Base-by-base conservation (phyloP, 2,113 vertebrate species). In the Ibidorhyncha struthersii region DNA sequence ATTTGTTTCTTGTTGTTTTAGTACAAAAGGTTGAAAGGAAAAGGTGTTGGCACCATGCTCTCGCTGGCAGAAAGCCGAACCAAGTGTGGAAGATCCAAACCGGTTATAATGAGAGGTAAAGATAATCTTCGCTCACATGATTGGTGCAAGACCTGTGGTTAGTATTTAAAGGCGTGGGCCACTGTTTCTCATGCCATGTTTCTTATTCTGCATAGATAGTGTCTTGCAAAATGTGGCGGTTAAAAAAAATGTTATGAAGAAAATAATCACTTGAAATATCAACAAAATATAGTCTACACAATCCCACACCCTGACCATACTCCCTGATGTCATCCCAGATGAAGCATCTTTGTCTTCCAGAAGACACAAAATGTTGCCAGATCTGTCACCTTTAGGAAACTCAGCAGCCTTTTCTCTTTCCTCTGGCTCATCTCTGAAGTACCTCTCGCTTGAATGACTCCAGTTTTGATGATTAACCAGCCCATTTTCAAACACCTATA, bases 41-140 rank as follows among this genome's bases (percentile, higher is more conserved):
- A 94, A 96, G 47, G 41, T 94, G 94, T 69, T 95, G 95, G 93
- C 83, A 71, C 49, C 63, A 52, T 43, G 59, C 63, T 59, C 4
- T 71, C 30, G 3, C 52, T 83, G 95, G 62, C 77, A 65, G 76
- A 94, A 96, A 96, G 66, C 52, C 82, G 82, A 93, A 82, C 58
- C 38, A 77, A 90, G 86, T 29, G 61, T 91, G 69, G 76, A 87
- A 95, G 81, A 91, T 65, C 49, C 90, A 63, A 41, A 80, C 38
- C 14, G 4, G 76, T 69, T 97, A 55, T 92, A 97, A 97, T 94
- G 94, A 96, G 91, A 97, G 93, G 56, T 86, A 92, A 82, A 80
- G 61, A 96, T 97, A 88, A 95, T 89, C 82, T 87, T 74, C 13
- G 9, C 59, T 66, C 20, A 17, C 67, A 12, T 53, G 87, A 36